phyloP scores from a whole-genome alignment of 2,797 vertebrate species.

The Heterohyrax brucei region DNA sequence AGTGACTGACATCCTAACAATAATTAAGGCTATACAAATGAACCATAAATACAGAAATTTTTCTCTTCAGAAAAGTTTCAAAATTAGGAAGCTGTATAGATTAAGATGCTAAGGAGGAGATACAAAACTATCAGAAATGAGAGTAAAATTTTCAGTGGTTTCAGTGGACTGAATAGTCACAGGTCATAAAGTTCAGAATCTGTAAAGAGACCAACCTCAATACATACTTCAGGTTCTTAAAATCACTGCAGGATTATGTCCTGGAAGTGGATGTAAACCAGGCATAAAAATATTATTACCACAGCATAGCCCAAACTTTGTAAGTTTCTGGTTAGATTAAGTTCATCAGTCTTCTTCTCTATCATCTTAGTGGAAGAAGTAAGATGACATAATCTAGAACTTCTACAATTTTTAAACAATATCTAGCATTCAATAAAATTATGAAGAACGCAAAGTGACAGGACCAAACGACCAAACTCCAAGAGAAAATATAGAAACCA shows the following conservation, averaged over 20 bases:
- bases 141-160: not conserved
- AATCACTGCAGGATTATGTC: not conserved
- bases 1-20: not conserved
- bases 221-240: not conserved
- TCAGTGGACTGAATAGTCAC: not conserved
- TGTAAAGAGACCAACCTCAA: not conserved
- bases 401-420: not conserved
- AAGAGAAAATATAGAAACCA: not conserved
- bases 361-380: not conserved
- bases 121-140: slow-evolving; percentile 6
- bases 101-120: not conserved
- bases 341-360: not conserved
- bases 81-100: not conserved
- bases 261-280: not conserved
- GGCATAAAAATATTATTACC: not conserved
- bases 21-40: not conserved
- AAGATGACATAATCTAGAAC: not conserved
- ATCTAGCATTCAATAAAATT: not conserved
- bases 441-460: not conserved
- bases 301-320: not conserved
- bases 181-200: not conserved
- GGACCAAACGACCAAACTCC: not conserved
- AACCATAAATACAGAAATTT: not conserved
- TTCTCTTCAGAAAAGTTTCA: not conserved
- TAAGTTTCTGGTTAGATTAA: not conserved